Evolutionary conservation across 1,140 invertebrate genomes (phyloP).

Genomic region (Drosophila baimaii): DNA sequence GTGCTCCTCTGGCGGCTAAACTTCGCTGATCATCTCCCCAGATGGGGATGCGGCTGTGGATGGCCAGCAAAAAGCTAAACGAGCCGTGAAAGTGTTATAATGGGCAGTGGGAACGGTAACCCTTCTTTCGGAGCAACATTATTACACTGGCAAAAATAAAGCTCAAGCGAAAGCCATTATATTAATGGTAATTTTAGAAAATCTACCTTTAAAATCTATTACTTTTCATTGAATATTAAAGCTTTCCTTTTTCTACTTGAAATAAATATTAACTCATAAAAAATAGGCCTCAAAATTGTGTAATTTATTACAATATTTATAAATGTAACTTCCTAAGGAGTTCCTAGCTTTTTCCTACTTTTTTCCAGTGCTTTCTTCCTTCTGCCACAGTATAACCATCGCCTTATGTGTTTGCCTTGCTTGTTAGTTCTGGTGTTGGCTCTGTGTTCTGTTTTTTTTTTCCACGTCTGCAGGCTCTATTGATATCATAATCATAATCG

Average conservation of each 20-base stretch:
- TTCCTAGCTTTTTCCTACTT: not conserved
- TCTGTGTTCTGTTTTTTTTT: slow-evolving; percentile 1
- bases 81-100: slow-evolving; percentile 83
- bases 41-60: slow-evolving; percentile 42
- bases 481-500: slow-evolving; percentile 81
- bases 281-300: too few relatives aligned
- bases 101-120: slow-evolving; percentile 50
- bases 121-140: slow-evolving; percentile 33
- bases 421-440: slow-evolving; percentile 49
- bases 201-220: too few relatives aligned
- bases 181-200: not conserved
- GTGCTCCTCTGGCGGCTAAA: slow-evolving; percentile 56
- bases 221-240: too few relatives aligned
- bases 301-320: too few relatives aligned
- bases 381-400: not conserved
- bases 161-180: too few relatives aligned
- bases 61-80: slow-evolving; percentile 63
- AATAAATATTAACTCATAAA: too few relatives aligned
- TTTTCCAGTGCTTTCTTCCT: not conserved
- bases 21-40: slow-evolving; percentile 51
- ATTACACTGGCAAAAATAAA: slow-evolving; percentile 18
- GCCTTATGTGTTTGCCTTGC: slow-evolving; percentile 51
- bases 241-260: too few relatives aligned
- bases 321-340: not conserved
- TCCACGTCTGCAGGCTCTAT: slow-evolving; percentile 26